Percentiles rank a stretch among this genome's conserved stretches.
phyloP scores from a whole-genome alignment of 2,797 vertebrate species.

The Gobio occitaniae region DNA sequence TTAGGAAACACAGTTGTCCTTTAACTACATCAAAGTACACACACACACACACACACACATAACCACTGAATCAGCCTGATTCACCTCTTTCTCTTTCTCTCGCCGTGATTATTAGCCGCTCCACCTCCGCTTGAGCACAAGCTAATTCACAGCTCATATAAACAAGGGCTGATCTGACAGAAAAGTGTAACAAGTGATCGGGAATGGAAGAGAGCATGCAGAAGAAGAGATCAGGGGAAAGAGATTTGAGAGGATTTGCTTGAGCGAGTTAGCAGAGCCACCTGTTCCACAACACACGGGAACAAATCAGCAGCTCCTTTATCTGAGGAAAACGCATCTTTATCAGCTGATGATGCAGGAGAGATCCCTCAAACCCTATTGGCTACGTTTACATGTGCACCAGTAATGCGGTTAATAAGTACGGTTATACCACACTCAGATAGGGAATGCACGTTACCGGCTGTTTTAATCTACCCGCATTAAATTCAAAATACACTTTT shows the following conservation, averaged over 20 bases:
- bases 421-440: too few relatives aligned
- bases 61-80: too few relatives aligned
- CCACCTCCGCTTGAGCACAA: neutral
- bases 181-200: neutral
- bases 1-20: neutral
- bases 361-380: neutral
- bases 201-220: constrained; percentile 14
- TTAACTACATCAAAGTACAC: neutral
- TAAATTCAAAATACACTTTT: too few relatives aligned
- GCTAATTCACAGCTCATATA: neutral
- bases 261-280: constrained; percentile 42
- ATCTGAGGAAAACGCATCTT: neutral
- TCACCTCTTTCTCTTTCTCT: neutral
- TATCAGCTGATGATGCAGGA: constrained; percentile 1
- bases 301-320: neutral
- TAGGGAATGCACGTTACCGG: too few relatives aligned
- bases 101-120: neutral
- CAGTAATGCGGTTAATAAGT: too few relatives aligned
- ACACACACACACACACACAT: neutral
- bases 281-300: constrained; percentile 36
- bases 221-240: constrained; percentile 26
- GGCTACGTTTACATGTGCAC: too few relatives aligned
- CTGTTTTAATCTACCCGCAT: too few relatives aligned
- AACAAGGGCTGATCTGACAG: neutral
- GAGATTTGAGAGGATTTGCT: constrained; percentile 46